Percentiles rank a stretch among this genome's conserved stretches.
phyloP scores from a whole-genome alignment of 2,888 invertebrate genomes.

The Microdon myrmicae region DNA sequence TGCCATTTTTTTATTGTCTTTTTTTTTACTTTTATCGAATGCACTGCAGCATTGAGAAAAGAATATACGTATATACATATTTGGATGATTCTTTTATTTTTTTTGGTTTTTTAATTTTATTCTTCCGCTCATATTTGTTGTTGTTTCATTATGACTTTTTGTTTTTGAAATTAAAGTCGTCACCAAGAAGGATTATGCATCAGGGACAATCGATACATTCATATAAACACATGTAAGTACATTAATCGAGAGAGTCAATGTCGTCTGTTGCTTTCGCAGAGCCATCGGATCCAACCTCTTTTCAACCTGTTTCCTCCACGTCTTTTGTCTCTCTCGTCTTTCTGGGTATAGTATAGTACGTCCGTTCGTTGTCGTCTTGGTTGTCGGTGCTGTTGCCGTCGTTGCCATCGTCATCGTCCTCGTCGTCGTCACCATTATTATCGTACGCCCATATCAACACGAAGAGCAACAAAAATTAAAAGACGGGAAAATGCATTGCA shows the following conservation, averaged over 20 bases:
- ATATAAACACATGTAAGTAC: constrained; percentile 3
- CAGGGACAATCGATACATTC: constrained; percentile 4
- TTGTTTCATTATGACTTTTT: no score
- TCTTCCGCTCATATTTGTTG: no score
- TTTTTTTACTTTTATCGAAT: no score
- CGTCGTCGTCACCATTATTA: constrained; percentile 1
- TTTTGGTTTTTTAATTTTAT: no score
- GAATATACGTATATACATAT: no score
- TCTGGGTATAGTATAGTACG: no score
- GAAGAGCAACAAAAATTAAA: constrained; percentile 35
- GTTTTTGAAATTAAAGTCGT: no score
- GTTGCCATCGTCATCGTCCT: constrained; percentile 23
- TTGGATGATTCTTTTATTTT: no score
- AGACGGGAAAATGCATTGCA: constrained; percentile 45
- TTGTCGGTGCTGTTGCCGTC: constrained; percentile 9
- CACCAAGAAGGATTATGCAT: no score
- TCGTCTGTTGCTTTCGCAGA: constrained; percentile 33
- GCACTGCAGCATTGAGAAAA: no score
- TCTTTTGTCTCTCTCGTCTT: constrained; percentile 45
- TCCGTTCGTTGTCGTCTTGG: constrained; percentile 45
- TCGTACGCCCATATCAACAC: neutral
- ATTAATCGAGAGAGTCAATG: constrained; percentile 42
- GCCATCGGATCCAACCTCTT: constrained; percentile 34
- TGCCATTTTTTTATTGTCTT: no score
- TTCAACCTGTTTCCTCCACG: constrained; percentile 40